Percentiles rank a stretch among this genome's conserved stretches.
phyloP scores from a whole-genome alignment of 2,113 vertebrate genomes.

The Lipotes vexillifer region DNA sequence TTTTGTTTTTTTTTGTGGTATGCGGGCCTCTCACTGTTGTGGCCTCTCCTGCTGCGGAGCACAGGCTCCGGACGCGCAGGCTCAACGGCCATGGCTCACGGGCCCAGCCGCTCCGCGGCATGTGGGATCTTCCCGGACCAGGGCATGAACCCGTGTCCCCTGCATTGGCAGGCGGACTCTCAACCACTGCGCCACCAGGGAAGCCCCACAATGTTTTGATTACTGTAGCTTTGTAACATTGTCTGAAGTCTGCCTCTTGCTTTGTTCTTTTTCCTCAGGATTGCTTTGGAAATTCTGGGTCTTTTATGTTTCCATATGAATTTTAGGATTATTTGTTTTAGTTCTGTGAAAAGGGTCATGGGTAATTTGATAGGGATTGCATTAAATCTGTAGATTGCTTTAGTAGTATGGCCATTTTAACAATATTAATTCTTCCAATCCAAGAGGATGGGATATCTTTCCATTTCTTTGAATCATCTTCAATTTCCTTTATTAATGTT shows the following conservation, averaged over 20 bases:
- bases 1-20: too few relatives aligned
- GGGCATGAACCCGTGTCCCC: too few relatives aligned
- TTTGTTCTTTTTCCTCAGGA: neutral
- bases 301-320: neutral
- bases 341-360: neutral
- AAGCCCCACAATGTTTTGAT: neutral
- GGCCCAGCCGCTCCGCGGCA: too few relatives aligned
- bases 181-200: too few relatives aligned
- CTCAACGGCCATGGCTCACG: too few relatives aligned
- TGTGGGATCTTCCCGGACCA: too few relatives aligned
- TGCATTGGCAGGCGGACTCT: too few relatives aligned
- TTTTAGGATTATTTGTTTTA: neutral
- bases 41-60: too few relatives aligned
- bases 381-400: neutral
- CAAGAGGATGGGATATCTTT: neutral
- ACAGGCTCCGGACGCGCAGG: too few relatives aligned
- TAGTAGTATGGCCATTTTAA: neutral
- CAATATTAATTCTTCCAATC: neutral
- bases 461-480: neutral
- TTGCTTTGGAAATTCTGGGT: neutral
- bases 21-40: too few relatives aligned
- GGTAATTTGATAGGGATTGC: neutral
- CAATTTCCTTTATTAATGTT: neutral
- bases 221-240: neutral
- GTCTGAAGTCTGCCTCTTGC: neutral